Percentiles rank a stretch among this genome's conserved stretches.
These are phyloP conservation scores for Belgica antarctica DNA, from an alignment of 2,888 invertebrate species.

Conservation along the genomic window DNA sequence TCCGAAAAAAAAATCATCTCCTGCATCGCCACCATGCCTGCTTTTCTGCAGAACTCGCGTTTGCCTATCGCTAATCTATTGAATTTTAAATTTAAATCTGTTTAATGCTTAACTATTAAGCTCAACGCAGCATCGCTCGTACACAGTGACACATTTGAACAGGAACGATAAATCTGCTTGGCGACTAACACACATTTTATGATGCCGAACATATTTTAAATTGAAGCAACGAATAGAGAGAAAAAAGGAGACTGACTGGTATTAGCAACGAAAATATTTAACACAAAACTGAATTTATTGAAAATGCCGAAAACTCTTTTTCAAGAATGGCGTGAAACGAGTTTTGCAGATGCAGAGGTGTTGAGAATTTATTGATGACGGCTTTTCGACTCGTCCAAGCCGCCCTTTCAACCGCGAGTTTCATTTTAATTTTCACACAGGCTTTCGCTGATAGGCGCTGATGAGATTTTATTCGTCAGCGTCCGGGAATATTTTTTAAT, in stretches of 20 bases:
- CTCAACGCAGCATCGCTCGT: slow-evolving; percentile 23
- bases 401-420: neutral
- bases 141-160: neutral
- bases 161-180: slow-evolving; percentile 37
- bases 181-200: slow-evolving; percentile 38
- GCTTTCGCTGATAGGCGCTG: neutral
- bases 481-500: neutral
- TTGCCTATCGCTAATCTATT: slow-evolving; percentile 39
- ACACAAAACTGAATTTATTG: neutral
- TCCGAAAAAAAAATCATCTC: neutral
- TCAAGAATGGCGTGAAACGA: neutral
- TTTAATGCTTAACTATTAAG: slow-evolving; percentile 44
- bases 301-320: neutral
- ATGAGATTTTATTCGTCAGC: slow-evolving; percentile 16
- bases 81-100: slow-evolving; percentile 44
- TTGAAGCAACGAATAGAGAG: neutral
- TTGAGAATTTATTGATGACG: slow-evolving; percentile 26
- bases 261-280: slow-evolving; percentile 18
- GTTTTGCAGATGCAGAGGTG: neutral
- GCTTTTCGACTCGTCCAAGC: slow-evolving; percentile 6
- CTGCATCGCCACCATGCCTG: neutral
- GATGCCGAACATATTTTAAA: slow-evolving; percentile 24
- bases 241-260: neutral
- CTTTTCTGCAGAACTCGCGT: neutral
- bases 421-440: neutral